phyloP scores from a whole-genome alignment of 2,113 vertebrate genomes.

The Antechinus flavipes region DNA sequence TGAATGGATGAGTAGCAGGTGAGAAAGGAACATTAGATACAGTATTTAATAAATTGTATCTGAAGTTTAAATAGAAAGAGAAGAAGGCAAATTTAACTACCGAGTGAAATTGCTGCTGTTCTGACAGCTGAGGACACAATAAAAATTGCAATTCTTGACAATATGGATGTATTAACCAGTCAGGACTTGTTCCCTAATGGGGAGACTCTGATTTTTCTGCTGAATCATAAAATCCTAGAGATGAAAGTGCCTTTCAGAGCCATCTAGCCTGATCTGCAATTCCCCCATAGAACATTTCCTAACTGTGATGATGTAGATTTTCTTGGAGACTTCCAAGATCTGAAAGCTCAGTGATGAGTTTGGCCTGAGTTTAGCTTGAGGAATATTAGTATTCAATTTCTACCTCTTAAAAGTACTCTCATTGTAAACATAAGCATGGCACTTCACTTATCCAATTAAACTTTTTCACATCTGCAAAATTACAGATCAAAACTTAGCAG shows the following conservation, averaged over 20 bases:
- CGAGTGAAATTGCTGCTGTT: constrained; percentile 13
- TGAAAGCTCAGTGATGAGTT: neutral
- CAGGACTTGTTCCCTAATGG: neutral
- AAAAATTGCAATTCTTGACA: neutral
- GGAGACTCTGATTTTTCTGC: neutral
- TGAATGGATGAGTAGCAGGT: constrained; percentile 11
- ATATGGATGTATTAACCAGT: neutral
- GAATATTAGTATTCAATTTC: neutral
- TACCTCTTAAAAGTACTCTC: neutral
- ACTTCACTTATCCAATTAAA: neutral
- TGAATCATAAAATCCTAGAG: neutral
- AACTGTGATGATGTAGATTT: neutral
- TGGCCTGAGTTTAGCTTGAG: neutral
- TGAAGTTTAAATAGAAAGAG: constrained; percentile 22
- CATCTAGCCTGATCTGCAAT: neutral
- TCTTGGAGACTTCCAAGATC: neutral
- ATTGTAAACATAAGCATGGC: neutral
- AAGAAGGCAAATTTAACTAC: constrained; percentile 25
- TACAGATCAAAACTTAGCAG: neutral
- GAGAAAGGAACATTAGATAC: constrained; percentile 38
- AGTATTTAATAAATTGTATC: neutral
- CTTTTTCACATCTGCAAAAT: neutral
- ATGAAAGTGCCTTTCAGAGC: neutral
- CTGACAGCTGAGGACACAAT: constrained; percentile 17
- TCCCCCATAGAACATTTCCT: neutral